Base-by-base conservation (phyloP, 2,797 vertebrate species). In the Malurus leucopterus region DNA sequence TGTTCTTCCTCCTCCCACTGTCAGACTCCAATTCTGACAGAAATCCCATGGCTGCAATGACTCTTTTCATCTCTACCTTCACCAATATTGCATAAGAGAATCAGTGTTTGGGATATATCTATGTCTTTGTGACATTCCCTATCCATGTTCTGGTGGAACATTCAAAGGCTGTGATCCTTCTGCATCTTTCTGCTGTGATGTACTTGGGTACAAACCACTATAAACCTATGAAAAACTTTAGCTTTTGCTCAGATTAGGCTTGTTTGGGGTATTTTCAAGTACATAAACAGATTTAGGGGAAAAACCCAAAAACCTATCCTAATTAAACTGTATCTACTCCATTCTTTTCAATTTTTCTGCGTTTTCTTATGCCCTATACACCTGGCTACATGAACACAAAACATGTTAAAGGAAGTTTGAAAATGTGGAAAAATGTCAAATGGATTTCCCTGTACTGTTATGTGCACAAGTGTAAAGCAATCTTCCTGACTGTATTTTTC, bases 291-390 rank as follows among this genome's bases (percentile, higher is more conserved):
- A 61, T 17, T 7, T 26, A 36, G 36, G 15, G 15, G 3, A 8
- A 22, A 34, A 55, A 34, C 19, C 0, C 2, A 55, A 13, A 49
- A 23, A 11, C 0, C 14, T 12, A 27, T 8, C 3, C 7, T 40
- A 21, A 24, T 53, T 84, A 72, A 8, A 67, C 32, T 41, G 2
- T 27, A 13, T 58, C n/a, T 53, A 26, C 9, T 15, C 13, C 49
- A 10, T 9, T 6, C 2, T 54, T 38, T 59, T 29, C 5, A 4
- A 11, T 20, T 59, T 61, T 55, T 17, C 15, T 64, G 3, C 7
- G 9, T 43, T 64, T 74, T 57, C 40, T 53, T 67, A 29, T 14
- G 7, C 9, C 3, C 2, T 38, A 2, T 15, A 20, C 3, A 64
- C 6, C 4, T 41, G n/a, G 49, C 3, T 27, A 32, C 6, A 13